Conservation (phyloP, 1,140 invertebrate genomes). For the Littorina saxatilis region DNA sequence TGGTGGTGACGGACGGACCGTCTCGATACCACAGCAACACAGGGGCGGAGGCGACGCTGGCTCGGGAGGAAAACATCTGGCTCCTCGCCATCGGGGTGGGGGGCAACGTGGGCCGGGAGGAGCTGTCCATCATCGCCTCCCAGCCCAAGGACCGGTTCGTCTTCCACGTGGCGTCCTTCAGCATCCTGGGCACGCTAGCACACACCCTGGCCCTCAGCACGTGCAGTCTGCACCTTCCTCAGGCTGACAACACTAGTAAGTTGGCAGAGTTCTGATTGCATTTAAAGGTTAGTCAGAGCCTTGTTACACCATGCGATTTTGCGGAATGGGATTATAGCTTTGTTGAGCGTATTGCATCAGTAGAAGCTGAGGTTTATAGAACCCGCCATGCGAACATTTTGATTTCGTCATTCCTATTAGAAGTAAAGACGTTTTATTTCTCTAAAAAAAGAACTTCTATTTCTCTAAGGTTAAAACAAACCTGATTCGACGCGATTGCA, state of each 20-base stretch:
- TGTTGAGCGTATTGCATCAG: too few species aligned
- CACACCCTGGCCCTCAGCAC: conserved; percentile 57
- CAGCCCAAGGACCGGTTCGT: conserved; percentile 29
- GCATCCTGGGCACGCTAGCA: conserved; percentile 55
- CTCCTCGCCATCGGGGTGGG: conserved; percentile 44
- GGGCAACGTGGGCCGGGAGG: conserved; percentile 4
- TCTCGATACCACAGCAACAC: conserved; percentile 32
- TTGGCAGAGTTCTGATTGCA: too few species aligned
- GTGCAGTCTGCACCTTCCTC: conserved; percentile 32
- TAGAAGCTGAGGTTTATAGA: too few species aligned
- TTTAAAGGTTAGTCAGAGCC: too few species aligned
- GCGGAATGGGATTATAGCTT: too few species aligned
- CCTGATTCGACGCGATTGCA: too few species aligned
- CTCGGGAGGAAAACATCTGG: conserved; percentile 16
- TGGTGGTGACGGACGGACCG: conserved; percentile 49
- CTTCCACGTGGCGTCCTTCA: conserved; percentile 58
- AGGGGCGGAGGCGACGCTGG: conserved; percentile 23
- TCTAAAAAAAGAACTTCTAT: too few species aligned
- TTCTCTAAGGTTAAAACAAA: too few species aligned
- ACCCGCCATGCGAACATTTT: too few species aligned
- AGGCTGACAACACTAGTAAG: conserved; percentile 20
- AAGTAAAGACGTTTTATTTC: too few species aligned
- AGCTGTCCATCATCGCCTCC: conserved; percentile 36
- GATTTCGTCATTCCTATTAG: too few species aligned
- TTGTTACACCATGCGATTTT: too few species aligned